phyloP scores from a whole-genome alignment of 2,113 vertebrate species.

The Recurvirostra avosetta region DNA sequence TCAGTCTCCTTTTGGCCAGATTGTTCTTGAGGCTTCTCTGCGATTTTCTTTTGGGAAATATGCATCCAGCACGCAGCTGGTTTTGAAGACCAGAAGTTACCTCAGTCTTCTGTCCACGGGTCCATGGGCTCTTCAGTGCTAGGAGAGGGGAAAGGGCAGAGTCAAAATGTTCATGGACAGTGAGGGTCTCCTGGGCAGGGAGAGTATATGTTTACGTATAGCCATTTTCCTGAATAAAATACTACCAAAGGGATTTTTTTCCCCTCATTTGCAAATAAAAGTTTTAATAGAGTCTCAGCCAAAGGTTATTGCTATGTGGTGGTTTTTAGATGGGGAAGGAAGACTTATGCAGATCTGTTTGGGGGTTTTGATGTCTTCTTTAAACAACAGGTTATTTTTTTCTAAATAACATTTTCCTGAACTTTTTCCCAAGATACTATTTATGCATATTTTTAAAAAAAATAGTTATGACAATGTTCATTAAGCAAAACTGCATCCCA shows the following conservation, averaged over 20 bases:
- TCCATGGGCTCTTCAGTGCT: not conserved
- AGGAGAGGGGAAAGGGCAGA: not conserved
- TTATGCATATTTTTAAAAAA: not conserved
- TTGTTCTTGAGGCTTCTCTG: not conserved
- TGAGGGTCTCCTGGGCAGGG: not conserved
- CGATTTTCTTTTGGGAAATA: not conserved
- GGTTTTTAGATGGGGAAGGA: not conserved
- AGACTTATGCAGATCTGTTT: not conserved
- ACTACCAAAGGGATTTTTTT: not conserved
- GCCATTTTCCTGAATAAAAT: not conserved
- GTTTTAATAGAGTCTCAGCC: not conserved
- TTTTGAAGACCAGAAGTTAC: not conserved
- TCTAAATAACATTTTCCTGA: not conserved
- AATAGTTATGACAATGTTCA: not conserved
- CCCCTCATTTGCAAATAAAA: not conserved
- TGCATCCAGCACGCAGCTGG: not conserved
- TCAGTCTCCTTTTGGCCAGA: not conserved
- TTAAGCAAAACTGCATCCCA: not conserved
- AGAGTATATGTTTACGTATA: not conserved
- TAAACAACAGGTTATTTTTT: not conserved
- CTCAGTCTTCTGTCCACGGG: accelerated
- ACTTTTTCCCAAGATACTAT: not conserved
- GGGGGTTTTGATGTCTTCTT: not conserved
- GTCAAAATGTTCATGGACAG: not conserved
- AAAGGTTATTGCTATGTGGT: not conserved